Conservation (phyloP, 2,113 vertebrate species). For the Isichthys henryi region DNA sequence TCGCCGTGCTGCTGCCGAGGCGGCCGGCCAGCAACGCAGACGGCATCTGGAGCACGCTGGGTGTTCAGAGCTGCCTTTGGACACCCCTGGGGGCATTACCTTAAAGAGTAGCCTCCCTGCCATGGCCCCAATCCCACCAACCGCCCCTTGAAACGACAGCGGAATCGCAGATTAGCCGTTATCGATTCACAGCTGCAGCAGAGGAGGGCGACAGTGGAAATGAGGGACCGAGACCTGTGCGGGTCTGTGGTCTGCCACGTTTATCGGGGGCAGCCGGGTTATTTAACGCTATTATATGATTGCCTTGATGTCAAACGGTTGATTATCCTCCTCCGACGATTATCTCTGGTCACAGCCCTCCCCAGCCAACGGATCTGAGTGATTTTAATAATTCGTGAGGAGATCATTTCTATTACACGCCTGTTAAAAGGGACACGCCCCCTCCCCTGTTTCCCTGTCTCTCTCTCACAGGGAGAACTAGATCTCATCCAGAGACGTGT, state of each 20-base stretch:
- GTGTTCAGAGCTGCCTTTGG: background rate
- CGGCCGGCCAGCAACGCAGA: background rate
- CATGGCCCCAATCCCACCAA: background rate
- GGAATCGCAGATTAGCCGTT: slow-evolving; percentile 15
- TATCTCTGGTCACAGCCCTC: slow-evolving; percentile 11
- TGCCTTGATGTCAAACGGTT: slow-evolving; percentile 19
- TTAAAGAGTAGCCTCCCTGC: background rate
- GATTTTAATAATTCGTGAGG: slow-evolving; percentile 26
- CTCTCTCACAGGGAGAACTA: background rate
- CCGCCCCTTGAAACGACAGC: background rate
- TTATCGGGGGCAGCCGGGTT: background rate
- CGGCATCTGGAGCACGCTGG: background rate
- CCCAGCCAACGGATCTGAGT: background rate
- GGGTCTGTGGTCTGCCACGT: background rate
- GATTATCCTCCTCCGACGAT: slow-evolving; percentile 17
- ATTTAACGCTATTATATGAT: slow-evolving; percentile 14
- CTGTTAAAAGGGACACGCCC: slow-evolving; percentile 14
- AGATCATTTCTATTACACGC: slow-evolving; percentile 28
- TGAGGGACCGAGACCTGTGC: background rate
- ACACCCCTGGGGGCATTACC: background rate
- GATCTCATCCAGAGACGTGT: slow-evolving; percentile 12
- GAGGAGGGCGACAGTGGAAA: background rate
- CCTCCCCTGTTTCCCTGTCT: background rate
- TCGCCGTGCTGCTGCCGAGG: background rate
- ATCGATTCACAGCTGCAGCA: slow-evolving; percentile 9